Evolutionary conservation across 2,888 invertebrate genomes (phyloP).

Genomic region (Apomyelois bistriatella): DNA sequence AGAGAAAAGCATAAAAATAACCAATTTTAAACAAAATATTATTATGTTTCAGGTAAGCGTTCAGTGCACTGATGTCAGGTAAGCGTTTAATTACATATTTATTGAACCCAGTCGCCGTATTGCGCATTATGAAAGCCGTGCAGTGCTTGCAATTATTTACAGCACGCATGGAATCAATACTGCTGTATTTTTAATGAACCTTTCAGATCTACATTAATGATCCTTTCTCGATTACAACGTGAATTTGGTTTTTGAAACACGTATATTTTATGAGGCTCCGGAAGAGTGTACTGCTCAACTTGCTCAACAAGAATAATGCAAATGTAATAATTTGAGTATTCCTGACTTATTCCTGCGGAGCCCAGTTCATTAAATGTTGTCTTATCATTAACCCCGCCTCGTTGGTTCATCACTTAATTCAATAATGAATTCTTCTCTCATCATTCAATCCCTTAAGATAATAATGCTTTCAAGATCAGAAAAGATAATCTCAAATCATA

Average conservation of each 20-base stretch:
- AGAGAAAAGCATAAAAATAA: too few relatives aligned
- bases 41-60: conserved; percentile 1
- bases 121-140: neutral
- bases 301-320: too few relatives aligned
- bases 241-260: neutral
- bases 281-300: too few relatives aligned
- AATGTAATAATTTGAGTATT: too few relatives aligned
- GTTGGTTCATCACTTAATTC: too few relatives aligned
- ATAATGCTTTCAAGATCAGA: too few relatives aligned
- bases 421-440: too few relatives aligned
- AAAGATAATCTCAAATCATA: too few relatives aligned
- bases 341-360: too few relatives aligned
- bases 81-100: conserved; percentile 2
- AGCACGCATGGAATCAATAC: neutral
- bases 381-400: too few relatives aligned
- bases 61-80: neutral
- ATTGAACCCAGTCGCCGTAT: neutral
- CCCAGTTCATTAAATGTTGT: too few relatives aligned
- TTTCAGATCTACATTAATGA: neutral
- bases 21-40: neutral
- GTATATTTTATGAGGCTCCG: neutral
- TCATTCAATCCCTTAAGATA: too few relatives aligned
- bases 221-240: neutral
- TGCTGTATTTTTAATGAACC: conserved; percentile 2
- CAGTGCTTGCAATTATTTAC: neutral